Percentiles rank a stretch among this genome's conserved stretches.
Conservation (phyloP, 2,888 invertebrate genomes). For the Maniola hyperantus region DNA sequence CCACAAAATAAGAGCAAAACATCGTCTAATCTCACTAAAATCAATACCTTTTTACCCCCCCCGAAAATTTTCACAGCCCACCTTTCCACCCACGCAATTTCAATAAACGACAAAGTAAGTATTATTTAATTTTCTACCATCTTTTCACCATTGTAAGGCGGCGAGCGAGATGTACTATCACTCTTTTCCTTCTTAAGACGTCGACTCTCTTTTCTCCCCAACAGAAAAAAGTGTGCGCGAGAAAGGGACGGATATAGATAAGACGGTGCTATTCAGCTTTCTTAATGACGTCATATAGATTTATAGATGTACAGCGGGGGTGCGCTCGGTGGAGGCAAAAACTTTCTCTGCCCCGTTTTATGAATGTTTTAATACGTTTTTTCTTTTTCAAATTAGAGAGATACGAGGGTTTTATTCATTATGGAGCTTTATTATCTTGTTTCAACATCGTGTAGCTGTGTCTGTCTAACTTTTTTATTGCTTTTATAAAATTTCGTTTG, state of each 20-base stretch:
- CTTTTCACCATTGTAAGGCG: constrained; percentile 80
- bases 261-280: constrained; percentile 73
- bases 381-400: constrained; percentile 40
- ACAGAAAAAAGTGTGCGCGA: constrained; percentile 49
- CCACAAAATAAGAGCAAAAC: constrained; percentile 46
- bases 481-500: constrained; percentile 17
- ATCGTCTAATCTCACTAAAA: constrained; percentile 73
- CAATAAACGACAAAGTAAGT: constrained; percentile 82
- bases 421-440: constrained; percentile 37
- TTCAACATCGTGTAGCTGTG: constrained; percentile 17
- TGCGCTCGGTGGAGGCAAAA: constrained; percentile 58
- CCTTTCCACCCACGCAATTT: constrained; percentile 53
- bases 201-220: constrained; percentile 48
- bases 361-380: constrained; percentile 64
- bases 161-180: constrained; percentile 59
- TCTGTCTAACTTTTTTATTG: constrained; percentile 32
- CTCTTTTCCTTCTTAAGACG: constrained; percentile 68
- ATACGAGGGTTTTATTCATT: constrained; percentile 32
- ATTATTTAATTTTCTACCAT: constrained; percentile 80
- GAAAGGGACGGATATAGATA: constrained; percentile 67
- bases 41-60: constrained; percentile 80
- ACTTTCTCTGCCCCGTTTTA: constrained; percentile 68
- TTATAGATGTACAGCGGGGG: constrained; percentile 71
- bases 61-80: constrained; percentile 69
- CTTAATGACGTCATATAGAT: constrained; percentile 81